A percentile compares a stretch with the other conserved stretches of the same genome.
These are phyloP conservation scores for Odocoileus virginianus DNA, from an alignment of 2,113 vertebrate species.

Conservation along the genomic window DNA sequence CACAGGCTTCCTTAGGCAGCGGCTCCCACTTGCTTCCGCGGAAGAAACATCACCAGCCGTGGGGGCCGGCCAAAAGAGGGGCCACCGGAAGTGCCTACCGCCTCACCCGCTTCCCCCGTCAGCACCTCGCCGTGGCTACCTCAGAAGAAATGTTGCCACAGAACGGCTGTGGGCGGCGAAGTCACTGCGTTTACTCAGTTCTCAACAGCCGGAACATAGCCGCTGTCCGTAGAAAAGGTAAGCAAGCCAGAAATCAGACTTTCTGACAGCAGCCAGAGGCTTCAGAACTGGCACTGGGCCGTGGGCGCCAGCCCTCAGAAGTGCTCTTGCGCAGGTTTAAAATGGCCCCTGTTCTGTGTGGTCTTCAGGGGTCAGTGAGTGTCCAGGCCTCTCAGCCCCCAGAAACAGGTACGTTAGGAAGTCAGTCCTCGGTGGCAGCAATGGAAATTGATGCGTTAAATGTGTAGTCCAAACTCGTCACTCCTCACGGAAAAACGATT, in stretches of 20 bases:
- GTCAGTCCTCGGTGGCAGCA: not conserved
- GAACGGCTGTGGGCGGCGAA: not conserved
- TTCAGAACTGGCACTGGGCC: not conserved
- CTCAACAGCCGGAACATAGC: not conserved
- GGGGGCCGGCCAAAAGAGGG: rapidly evolving
- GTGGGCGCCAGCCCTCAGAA: not conserved
- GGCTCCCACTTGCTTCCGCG: rapidly evolving
- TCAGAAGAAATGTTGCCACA: no score
- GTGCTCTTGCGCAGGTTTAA: not conserved
- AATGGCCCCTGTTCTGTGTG: not conserved
- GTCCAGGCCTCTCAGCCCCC: not conserved
- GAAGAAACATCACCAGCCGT: no score
- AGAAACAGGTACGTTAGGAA: not conserved
- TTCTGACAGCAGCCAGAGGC: rapidly evolving
- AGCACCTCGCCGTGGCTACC: rapidly evolving
- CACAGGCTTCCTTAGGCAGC: no score
- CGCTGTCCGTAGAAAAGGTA: not conserved
- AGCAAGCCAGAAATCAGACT: not conserved
- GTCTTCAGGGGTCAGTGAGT: not conserved
- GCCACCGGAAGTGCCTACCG: rapidly evolving
- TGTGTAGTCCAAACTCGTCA: not conserved
- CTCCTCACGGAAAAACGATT: not conserved
- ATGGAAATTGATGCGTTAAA: not conserved
- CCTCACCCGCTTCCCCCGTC: not conserved
- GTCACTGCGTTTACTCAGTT: not conserved